Conservation (phyloP, 2,113 vertebrate species). For the Paralichthys olivaceus region DNA sequence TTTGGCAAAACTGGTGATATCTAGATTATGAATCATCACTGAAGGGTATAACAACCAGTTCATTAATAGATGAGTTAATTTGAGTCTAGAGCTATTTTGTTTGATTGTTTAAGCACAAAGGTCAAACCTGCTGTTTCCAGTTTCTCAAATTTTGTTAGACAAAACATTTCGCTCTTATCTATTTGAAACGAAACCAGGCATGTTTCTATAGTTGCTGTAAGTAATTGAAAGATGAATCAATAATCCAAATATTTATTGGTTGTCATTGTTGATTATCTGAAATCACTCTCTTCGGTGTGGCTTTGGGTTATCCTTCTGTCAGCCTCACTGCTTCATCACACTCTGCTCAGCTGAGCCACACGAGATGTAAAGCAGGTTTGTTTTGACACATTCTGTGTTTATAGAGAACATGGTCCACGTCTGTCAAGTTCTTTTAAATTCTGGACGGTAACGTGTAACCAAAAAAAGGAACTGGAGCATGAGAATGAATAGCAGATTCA, state of each 20-base stretch:
- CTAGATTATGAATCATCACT: no score
- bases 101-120: no score
- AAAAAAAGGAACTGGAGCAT: not conserved
- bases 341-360: constrained; percentile 22
- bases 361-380: not conserved
- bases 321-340: not conserved
- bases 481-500: not conserved
- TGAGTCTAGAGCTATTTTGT: no score
- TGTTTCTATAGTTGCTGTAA: no score
- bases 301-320: not conserved
- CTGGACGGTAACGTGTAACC: not conserved
- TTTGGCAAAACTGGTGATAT: no score
- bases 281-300: not conserved
- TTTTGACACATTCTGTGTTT: not conserved
- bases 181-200: no score
- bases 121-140: no score
- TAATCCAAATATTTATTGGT: not conserved
- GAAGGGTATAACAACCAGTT: no score
- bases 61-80: no score
- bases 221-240: no score
- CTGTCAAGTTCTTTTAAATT: not conserved
- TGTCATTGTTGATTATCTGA: not conserved
- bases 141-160: no score
- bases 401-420: not conserved
- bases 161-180: no score